Evolutionary conservation across 2,888 invertebrate genomes (phyloP), one percentile per base, ranked within the genome.

Genomic region (Caenorhabditis sp.): DNA sequence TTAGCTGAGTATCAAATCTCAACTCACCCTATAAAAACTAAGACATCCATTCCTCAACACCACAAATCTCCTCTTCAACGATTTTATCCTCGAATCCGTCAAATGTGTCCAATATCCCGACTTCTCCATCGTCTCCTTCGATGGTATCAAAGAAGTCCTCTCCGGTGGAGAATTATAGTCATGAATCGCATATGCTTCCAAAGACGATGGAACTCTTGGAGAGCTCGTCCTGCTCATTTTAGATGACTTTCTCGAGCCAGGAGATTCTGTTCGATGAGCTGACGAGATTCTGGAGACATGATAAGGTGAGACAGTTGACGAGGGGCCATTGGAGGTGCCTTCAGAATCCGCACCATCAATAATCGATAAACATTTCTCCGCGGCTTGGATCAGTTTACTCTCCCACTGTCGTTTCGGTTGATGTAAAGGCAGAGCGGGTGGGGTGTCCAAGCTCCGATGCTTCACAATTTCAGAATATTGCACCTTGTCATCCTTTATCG

Each of bases 11-110:
- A 10, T 17, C 20, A 1, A 25, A 23, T 21, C 14, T 21, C n/a
- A 54, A 59, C 63, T 59, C 17, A 76, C 85, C 89, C 95, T 96
- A 93, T 96, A 97, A 88, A 97, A 96, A 0, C 93, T 93, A 1
- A 97, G 91, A 0, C 93, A 92, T 53, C 95, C 95, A 89, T 95
- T 95, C 88, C 94, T 94, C 17, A 97, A 90, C 2, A 96, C 94
- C 88, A 97, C 97, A 94, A 95, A 97, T 85, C 96, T 91, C 87
- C 95, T 93, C 84, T 95, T 91, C 95, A 97, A 95, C 0, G 95
- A 96, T 90, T 96, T 97, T 26, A 97, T 90, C 88, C 96, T 95
- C 64, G 72, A 82, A 25, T 97, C 97, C 23, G 96, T 95, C 80
- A 94, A 90, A 88, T 94, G 94, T 53, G 94, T 94, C 53, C 95